A percentile compares a stretch with the other conserved stretches of the same genome.
These are phyloP conservation scores for Heterodera filipjevi DNA, from an alignment of 2,888 invertebrate species.

Conservation along the genomic window DNA sequence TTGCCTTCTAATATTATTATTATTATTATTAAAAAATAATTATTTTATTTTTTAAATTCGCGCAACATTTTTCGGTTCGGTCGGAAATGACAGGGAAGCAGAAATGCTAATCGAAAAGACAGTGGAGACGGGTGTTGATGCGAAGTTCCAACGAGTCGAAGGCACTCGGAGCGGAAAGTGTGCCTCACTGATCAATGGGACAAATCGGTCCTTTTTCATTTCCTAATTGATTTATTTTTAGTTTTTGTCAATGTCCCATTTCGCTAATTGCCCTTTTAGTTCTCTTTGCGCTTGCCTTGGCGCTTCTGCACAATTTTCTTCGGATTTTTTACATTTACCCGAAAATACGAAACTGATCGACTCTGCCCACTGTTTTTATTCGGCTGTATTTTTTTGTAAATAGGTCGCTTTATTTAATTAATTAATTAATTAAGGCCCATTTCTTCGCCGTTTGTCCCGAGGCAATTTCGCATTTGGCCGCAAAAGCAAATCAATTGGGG, in stretches of 20 bases:
- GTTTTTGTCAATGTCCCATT: background rate
- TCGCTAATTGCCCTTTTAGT: constrained; percentile 68
- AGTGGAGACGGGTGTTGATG: constrained; percentile 80
- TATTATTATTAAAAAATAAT: background rate
- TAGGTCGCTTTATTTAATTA: background rate
- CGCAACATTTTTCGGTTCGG: constrained; percentile 88
- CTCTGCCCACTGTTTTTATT: constrained; percentile 81
- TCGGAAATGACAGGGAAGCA: constrained; percentile 87
- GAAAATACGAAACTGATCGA: constrained; percentile 79
- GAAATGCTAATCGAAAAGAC: constrained; percentile 79
- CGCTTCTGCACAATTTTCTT: constrained; percentile 89
- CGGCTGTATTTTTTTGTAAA: constrained; percentile 74
- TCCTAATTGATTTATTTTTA: background rate
- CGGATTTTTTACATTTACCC: constrained; percentile 79
- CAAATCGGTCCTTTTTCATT: constrained; percentile 72
- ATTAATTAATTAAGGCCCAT: constrained; percentile 81
- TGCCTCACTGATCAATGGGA: constrained; percentile 84
- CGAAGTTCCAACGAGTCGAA: constrained; percentile 80
- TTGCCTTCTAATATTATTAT: background rate
- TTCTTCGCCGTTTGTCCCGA: constrained; percentile 91
- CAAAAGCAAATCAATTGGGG: constrained; percentile 75
- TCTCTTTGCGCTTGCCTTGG: constrained; percentile 93
- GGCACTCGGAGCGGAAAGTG: constrained; percentile 88
- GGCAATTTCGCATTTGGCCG: constrained; percentile 81
- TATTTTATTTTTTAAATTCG: constrained; percentile 68